phyloP scores from a whole-genome alignment of 2,888 invertebrate species.

The Molorchus minor region DNA sequence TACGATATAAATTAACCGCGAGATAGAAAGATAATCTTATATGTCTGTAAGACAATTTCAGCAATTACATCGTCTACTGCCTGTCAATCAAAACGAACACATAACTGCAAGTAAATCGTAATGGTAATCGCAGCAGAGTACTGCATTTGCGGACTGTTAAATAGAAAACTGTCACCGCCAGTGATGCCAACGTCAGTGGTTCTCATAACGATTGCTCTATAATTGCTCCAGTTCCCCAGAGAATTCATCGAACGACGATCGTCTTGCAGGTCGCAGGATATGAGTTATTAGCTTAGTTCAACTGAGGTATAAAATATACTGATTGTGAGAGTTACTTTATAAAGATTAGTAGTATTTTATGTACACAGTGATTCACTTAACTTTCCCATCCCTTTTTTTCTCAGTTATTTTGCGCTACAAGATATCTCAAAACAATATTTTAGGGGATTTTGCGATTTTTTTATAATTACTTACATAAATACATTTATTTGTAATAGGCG shows the following conservation, averaged over 20 bases:
- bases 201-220: conserved; percentile 32
- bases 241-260: conserved; percentile 23
- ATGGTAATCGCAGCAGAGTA: conserved; percentile 35
- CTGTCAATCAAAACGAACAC: conserved; percentile 42
- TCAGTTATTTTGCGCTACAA: no score
- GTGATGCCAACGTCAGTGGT: conserved; percentile 35
- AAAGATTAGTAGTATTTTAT: no score
- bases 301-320: not conserved
- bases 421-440: no score
- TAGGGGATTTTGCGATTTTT: no score
- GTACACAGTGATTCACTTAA: no score
- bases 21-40: conserved; percentile 12
- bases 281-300: not conserved
- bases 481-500: no score
- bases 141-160: conserved; percentile 27
- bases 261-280: conserved; percentile 24
- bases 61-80: conserved; percentile 42
- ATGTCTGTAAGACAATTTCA: conserved; percentile 37
- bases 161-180: conserved; percentile 42
- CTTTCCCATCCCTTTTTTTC: no score
- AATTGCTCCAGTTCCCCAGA: conserved; percentile 33
- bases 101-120: conserved; percentile 41
- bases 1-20: no score
- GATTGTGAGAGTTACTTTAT: no score
- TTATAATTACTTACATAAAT: no score